Evolutionary conservation across 2,888 invertebrate genomes (phyloP).

Genomic region (Erannis defoliaria): DNA sequence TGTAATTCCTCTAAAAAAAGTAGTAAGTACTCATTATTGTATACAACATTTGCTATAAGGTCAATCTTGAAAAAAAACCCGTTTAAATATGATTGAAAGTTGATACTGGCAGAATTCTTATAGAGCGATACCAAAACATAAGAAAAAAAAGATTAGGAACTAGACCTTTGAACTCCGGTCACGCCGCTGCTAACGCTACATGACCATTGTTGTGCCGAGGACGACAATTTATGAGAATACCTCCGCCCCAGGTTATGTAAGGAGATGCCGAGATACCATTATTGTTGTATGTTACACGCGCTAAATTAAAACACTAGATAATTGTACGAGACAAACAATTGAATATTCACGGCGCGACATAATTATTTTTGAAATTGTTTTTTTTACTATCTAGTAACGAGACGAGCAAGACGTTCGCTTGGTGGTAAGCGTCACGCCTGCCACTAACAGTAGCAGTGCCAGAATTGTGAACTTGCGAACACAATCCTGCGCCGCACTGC

Average conservation of each 20-base stretch:
- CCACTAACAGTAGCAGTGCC: too few relatives aligned
- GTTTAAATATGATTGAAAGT: too few relatives aligned
- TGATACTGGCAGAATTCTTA: too few relatives aligned
- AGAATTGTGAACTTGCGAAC: too few relatives aligned
- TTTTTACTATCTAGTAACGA: too few relatives aligned
- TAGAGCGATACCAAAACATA: background rate
- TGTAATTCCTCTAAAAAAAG: too few relatives aligned
- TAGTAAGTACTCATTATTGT: too few relatives aligned
- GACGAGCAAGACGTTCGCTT: too few relatives aligned
- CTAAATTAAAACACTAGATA: conserved; percentile 54
- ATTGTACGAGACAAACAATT: conserved; percentile 4
- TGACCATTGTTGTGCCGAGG: conserved; percentile 66
- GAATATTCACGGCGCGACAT: conserved; percentile 15
- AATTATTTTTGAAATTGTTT: background rate
- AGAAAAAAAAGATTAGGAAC: background rate
- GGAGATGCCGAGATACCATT: conserved; percentile 56
- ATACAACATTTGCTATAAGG: too few relatives aligned
- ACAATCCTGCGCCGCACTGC: too few relatives aligned
- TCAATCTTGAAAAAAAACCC: too few relatives aligned
- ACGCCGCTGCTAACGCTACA: conserved; percentile 29
- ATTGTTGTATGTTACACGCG: conserved; percentile 54
- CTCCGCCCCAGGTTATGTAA: conserved; percentile 58
- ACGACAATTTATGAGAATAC: conserved; percentile 67
- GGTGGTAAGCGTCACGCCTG: too few relatives aligned
- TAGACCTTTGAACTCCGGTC: conserved; percentile 5